Evolutionary conservation across 2,113 vertebrate species (phyloP), one percentile per base, ranked within the genome.

Genomic region (Scartelaos histophorus): DNA sequence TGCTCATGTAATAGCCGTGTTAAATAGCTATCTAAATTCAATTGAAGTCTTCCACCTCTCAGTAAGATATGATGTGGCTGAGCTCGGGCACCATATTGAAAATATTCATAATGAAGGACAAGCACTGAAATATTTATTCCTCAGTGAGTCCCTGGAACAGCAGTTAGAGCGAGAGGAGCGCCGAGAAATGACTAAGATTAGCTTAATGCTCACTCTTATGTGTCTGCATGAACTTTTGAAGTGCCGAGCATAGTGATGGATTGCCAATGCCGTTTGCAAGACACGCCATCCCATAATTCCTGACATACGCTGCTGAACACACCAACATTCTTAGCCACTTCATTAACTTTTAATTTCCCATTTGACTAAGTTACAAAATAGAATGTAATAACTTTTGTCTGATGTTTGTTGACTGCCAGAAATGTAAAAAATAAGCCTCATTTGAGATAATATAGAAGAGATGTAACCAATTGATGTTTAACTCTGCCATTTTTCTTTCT

Each of bases 261-360:
- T 92, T 77, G 80, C 74, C 69, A 66, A 22, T 73, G 69, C 65
- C 38, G 46, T 66, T 15, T 46, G 81, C 58, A 29, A 58, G 69
- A 80, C 68, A 67, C 51, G 60, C 34, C 0, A 53, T 58, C 67
- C 75, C 76, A 73, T 72, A 88, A 79, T 82, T 82, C 71, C 76
- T 79, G 82, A 83, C 84, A 82, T 75, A 84, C 79, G 79, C 78
- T 68, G 80, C 64, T 13, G 24, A 80, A 75, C 86, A 71, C 75
- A 78, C 72, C 73, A 68, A 76, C 82, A 82, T 83, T 75, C 75
- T 78, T 85, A 78, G 61, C 80, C 88, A 90, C 90, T 89, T 93
- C 91, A 93, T 94, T 93, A 93, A 93, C 84, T 93, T 93, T 91
- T 93, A 92, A 93, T 94, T 93, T 94, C 85, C 83, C 91, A 92